Evolutionary conservation across 2,888 invertebrate species (phyloP).

Genomic region (Anaspis maculata): DNA sequence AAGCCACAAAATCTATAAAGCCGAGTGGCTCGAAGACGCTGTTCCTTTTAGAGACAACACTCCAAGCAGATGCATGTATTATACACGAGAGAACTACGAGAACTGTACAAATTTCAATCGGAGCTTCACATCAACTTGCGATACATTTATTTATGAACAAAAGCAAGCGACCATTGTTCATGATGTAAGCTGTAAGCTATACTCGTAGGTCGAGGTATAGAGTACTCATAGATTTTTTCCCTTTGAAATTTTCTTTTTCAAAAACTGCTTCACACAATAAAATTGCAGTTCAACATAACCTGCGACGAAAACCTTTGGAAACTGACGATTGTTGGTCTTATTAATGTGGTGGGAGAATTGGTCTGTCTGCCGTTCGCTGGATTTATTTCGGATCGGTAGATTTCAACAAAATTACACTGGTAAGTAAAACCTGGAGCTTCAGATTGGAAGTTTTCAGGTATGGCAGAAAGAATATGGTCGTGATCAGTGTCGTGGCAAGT

Average conservation of each 20-base stretch:
- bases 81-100: conserved; percentile 9
- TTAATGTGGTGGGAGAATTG: conserved; percentile 66
- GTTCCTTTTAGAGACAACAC: conserved; percentile 35
- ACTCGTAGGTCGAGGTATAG: conserved; percentile 1
- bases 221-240: too few relatives aligned
- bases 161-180: conserved; percentile 32
- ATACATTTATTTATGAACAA: conserved; percentile 30
- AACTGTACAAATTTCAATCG: conserved; percentile 20
- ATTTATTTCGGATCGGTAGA: conserved; percentile 55
- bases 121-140: conserved; percentile 23
- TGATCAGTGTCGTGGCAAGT: conserved; percentile 49
- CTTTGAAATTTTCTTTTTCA: background rate
- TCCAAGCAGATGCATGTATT: conserved; percentile 27
- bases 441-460: conserved; percentile 40
- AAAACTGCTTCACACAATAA: conserved; percentile 3
- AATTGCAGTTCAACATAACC: conserved; percentile 51
- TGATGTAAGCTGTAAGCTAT: conserved; percentile 27
- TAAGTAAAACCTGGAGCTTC: background rate
- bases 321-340: conserved; percentile 59
- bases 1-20: conserved; percentile 36
- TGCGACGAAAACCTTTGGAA: conserved; percentile 58
- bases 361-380: conserved; percentile 57
- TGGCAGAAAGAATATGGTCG: conserved; percentile 51
- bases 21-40: conserved; percentile 44
- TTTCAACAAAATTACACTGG: background rate